A percentile compares a stretch with the other conserved stretches of the same genome.
phyloP scores from a whole-genome alignment of 2,888 invertebrate genomes.

The Cetonia aurata region DNA sequence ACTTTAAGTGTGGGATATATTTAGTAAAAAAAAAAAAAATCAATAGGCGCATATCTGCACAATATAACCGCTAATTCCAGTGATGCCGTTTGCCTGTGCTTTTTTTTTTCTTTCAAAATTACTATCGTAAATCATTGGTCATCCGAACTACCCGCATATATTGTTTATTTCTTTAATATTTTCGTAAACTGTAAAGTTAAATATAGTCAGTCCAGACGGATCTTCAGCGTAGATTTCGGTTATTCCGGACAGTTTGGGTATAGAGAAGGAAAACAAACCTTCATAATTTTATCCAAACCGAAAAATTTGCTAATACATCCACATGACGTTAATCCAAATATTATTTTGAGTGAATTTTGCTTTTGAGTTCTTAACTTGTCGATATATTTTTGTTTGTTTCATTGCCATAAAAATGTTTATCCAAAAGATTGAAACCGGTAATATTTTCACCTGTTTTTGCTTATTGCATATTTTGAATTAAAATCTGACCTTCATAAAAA shows the following conservation, averaged over 20 bases:
- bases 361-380: too few species aligned
- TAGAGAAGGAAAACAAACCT: conserved; percentile 4
- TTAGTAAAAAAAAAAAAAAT: conserved; percentile 3
- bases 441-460: too few species aligned
- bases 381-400: too few species aligned
- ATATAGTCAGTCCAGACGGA: conserved; percentile 19
- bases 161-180: conserved; percentile 35
- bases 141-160: conserved; percentile 12
- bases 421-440: too few species aligned
- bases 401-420: too few species aligned
- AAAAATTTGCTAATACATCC: too few species aligned
- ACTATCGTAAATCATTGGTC: conserved; percentile 19
- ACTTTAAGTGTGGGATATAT: conserved; percentile 23
- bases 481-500: too few species aligned
- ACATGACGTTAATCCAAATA: too few species aligned
- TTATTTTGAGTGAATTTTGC: too few species aligned
- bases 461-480: too few species aligned
- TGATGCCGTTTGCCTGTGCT: conserved; percentile 2
- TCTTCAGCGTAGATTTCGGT: conserved; percentile 5
- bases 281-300: too few species aligned
- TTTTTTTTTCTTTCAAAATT: neutral
- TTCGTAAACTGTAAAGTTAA: conserved; percentile 20
- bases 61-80: conserved; percentile 23
- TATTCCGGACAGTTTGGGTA: conserved; percentile 13
- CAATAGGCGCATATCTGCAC: conserved; percentile 20